Evolutionary conservation across 2,888 invertebrate genomes (phyloP).

Genomic region (Papilio elwesi): DNA sequence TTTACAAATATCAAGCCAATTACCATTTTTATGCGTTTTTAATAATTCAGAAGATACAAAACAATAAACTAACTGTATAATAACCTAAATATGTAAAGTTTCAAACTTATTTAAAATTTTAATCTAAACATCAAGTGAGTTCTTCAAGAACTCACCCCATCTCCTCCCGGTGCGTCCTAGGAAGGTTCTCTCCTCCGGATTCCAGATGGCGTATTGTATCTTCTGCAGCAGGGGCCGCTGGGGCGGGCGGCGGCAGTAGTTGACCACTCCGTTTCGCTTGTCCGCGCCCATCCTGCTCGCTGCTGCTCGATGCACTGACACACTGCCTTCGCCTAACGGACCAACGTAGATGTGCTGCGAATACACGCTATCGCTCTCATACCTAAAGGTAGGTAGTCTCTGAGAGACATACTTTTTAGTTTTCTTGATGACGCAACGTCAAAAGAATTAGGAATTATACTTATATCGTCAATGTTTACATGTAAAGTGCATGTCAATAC

Average conservation of each 20-base stretch:
- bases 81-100: not conserved
- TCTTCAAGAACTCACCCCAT: constrained; percentile 86
- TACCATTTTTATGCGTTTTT: too few species aligned
- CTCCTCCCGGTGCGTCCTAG: constrained; percentile 85
- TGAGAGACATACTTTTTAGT: not conserved
- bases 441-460: too few species aligned
- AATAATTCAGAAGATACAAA: too few species aligned
- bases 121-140: too few species aligned
- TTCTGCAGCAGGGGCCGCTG: constrained; percentile 69
- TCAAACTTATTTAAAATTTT: not conserved
- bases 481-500: too few species aligned
- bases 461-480: too few species aligned
- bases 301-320: constrained; percentile 43
- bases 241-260: constrained; percentile 71
- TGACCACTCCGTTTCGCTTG: constrained; percentile 71
- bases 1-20: too few species aligned
- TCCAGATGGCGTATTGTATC: constrained; percentile 81
- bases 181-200: constrained; percentile 85
- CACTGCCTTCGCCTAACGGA: constrained; percentile 11
- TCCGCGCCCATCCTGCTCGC: constrained; percentile 72
- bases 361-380: not conserved
- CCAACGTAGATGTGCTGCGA: not conserved
- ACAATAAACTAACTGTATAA: too few species aligned
- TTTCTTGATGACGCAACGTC: too few species aligned
- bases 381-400: constrained; percentile 21